These are phyloP conservation scores for Mastigias papua DNA, from an alignment of 30 jellyfish, hydroid and myxozoan genomes.

Conservation along the genomic window DNA sequence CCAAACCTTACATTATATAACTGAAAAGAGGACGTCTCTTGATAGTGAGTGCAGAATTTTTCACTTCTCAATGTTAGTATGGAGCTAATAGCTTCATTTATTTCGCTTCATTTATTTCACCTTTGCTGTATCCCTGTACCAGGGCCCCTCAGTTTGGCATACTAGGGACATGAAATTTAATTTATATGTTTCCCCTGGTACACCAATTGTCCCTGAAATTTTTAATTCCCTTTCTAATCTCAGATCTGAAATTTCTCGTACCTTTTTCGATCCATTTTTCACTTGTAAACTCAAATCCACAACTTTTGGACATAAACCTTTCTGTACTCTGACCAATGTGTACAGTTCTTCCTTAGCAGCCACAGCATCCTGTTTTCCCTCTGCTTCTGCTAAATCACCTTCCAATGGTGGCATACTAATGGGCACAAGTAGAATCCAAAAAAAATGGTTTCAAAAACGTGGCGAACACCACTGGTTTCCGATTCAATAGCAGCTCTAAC, in stretches of 20 bases:
- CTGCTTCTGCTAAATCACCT: conserved; percentile 2
- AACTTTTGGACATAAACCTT: neutral
- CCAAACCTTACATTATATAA: conserved; percentile 11
- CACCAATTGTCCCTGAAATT: conserved; percentile 49
- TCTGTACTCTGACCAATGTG: conserved; percentile 7
- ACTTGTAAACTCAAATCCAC: conserved; percentile 14
- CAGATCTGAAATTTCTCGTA: conserved; percentile 34
- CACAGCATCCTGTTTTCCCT: neutral
- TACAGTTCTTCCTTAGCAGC: conserved; percentile 40
- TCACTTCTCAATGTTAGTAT: conserved; percentile 26
- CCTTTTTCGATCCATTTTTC: conserved; percentile 15
- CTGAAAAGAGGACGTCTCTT: conserved; percentile 38
- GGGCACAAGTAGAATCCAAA: neutral
- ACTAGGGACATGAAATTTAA: conserved; percentile 31
- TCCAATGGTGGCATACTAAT: conserved; percentile 26
- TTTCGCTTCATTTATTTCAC: conserved; percentile 28
- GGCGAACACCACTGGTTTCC: conserved; percentile 31
- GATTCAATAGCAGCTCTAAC: conserved; percentile 37
- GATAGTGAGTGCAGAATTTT: conserved; percentile 22
- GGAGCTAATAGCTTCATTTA: conserved; percentile 15
- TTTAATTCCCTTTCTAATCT: conserved; percentile 16
- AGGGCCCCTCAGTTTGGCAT: conserved; percentile 41
- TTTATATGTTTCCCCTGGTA: conserved; percentile 46
- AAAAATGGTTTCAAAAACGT: conserved; percentile 27
- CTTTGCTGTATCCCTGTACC: conserved; percentile 27